Base-by-base conservation (phyloP, 2,797 vertebrate species). In the Micromesistius poutassou region DNA sequence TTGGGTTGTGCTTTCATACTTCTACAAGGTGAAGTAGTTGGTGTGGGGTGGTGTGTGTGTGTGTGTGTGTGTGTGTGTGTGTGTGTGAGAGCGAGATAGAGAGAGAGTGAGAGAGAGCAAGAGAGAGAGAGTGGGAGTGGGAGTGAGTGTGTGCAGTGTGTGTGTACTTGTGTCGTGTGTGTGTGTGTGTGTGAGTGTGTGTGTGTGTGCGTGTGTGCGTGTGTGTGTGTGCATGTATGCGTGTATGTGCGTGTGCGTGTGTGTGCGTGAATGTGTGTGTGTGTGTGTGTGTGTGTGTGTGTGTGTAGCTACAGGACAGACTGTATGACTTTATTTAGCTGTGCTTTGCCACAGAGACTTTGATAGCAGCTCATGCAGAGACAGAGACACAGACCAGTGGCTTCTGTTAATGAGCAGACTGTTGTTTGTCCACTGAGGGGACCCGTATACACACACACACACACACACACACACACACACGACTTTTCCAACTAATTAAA, bases 351-450 rank as follows among this genome's bases (percentile, higher is more conserved):
- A 74, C 86, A n/a, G 70, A 80, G 83, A 84, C 92, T 74, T 25
- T 78, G 80, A 76, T 82, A 87, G 76, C 80, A 92, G 84, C 72
- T 87, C 83, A 88, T 88, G 78, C 80, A 71, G 85, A 86, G 87
- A 82, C 76, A 50, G 83, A 86, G 86, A 91, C 90, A 90, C 83
- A 87, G 85, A 87, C 85, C 85, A 81, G 62, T 92, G 88, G 85
- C 84, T 90, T 83, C 68, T 88, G 84, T 85, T 93, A 94, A 94
- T 90, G 87, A 94, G 91, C 89, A 92, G 85, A 87, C 89, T 90
- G 91, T 88, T 87, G 87, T 87, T 83, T 79, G 78, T 86, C 84
- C 75, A 81, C 88, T 71, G n/a, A n/a, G n/a, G 75, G 73, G 71
- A 82, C 80, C 83, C 78, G 78, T 73, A 79, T 74, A 62, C 83